Conservation (phyloP, 2,113 vertebrate genomes). For the Cacatua alba region DNA sequence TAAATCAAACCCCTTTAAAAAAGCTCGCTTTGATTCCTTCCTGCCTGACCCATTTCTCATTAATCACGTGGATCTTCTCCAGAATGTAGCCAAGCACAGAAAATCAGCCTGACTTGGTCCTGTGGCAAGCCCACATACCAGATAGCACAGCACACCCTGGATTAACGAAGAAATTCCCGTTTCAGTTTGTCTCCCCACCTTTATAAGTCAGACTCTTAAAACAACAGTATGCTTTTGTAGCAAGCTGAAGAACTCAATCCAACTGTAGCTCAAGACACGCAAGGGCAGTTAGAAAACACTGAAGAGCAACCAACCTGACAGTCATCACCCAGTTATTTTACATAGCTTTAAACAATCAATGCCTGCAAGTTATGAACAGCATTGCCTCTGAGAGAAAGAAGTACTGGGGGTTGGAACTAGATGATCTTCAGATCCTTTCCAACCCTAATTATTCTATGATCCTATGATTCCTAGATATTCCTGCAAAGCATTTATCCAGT, state of each 20-base stretch:
- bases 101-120: neutral
- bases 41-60: constrained; percentile 14
- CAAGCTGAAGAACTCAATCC: neutral
- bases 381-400: neutral
- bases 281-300: neutral
- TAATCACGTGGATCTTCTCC: constrained; percentile 19
- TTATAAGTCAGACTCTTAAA: neutral
- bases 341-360: neutral
- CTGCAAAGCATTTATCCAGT: neutral
- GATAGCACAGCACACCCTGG: neutral
- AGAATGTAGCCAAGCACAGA: neutral
- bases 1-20: neutral
- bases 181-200: neutral
- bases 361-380: neutral
- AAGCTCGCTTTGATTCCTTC: constrained; percentile 32
- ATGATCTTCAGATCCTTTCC: neutral
- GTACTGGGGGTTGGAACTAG: neutral
- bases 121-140: neutral
- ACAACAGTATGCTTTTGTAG: neutral
- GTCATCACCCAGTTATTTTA: constrained; percentile 12
- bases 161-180: neutral
- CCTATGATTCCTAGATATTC: neutral
- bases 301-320: neutral
- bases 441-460: neutral
- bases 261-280: neutral